Evolutionary conservation across 2,113 vertebrate species (phyloP), one percentile per base, ranked within the genome.

Genomic region (Thymallus thymallus): DNA sequence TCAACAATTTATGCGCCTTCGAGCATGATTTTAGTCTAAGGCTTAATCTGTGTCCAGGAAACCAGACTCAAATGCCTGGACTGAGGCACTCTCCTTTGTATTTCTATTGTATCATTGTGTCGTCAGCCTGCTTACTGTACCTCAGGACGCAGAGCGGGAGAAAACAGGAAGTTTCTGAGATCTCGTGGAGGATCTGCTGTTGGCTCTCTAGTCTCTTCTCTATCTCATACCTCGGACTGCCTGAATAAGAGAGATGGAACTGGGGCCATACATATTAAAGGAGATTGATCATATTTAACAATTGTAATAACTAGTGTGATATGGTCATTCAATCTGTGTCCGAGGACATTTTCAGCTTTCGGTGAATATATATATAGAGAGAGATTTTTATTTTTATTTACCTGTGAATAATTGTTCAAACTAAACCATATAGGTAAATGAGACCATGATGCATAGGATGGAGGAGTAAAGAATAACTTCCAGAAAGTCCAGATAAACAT

Each of bases 401-500:
- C 12, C 46, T 13, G 20, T 30, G 30, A 30, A 30, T 30, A 30
- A 30, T 30, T 30, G 30, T 30, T 30, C 60, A 61, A 61, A 23
- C 60, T 18, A 20, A 61, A 61, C 2, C 20, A n/a, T 61, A 61
- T 26, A n/a, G n/a, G n/a, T n/a, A 26, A 26, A 26, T 61, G 18
- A 61, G 18, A 23, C 22, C 60, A 4, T 16, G 60, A 23, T 61
- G 22, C 18, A n/a, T 1, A 90, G 51, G 91, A 85, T 0, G 94
- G 92, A 22, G 91, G 90, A 71, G 95, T 95, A 74, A 95, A 96
- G 84, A 95, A 88, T 75, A 94, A 92, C 83, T 94, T 96, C 94
- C 94, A 95, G 0, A 94, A 95, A 0, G 94, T 92, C 94, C 95
- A 95, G 72, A 91, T 83, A 81, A 96, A 94, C 84, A 95, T 92